phyloP scores from a whole-genome alignment of 2,888 invertebrate species.

The Lepas anatifera region DNA sequence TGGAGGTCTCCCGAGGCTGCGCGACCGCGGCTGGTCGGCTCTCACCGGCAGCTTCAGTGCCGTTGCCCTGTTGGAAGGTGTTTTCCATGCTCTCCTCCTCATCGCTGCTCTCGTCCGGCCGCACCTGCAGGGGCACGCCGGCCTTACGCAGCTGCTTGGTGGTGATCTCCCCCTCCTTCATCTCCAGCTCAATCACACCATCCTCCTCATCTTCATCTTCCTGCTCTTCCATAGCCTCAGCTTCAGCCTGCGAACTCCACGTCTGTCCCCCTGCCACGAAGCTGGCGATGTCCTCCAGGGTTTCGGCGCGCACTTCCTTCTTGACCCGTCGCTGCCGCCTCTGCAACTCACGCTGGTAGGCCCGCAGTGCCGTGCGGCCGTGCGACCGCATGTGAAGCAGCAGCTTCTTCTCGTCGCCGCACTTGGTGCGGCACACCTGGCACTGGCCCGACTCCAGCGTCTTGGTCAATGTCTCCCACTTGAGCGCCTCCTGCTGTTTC shows the following conservation, averaged over 20 bases:
- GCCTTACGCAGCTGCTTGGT: background rate
- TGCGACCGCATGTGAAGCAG: background rate
- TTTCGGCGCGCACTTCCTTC: background rate
- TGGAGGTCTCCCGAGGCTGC: no score
- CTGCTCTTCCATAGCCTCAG: background rate
- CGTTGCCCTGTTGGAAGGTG: background rate
- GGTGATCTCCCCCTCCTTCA: constrained; percentile 11
- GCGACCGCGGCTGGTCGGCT: background rate
- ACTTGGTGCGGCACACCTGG: background rate
- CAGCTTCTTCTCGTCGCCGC: background rate
- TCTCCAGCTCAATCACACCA: constrained; percentile 11
- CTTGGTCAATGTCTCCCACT: background rate
- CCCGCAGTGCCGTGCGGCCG: background rate
- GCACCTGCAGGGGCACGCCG: background rate
- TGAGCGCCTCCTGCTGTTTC: background rate
- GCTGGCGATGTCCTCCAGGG: constrained; percentile 7
- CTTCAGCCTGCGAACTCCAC: no score
- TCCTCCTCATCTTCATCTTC: background rate
- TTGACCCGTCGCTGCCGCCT: background rate
- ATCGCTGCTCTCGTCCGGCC: background rate
- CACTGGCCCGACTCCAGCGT: constrained; percentile 1
- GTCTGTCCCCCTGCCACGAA: constrained; percentile 4
- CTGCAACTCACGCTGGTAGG: background rate
- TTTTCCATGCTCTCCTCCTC: background rate
- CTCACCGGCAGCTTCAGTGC: background rate